Base-by-base conservation (phyloP, 2,113 vertebrate genomes). In the Dissostichus mawsoni region DNA sequence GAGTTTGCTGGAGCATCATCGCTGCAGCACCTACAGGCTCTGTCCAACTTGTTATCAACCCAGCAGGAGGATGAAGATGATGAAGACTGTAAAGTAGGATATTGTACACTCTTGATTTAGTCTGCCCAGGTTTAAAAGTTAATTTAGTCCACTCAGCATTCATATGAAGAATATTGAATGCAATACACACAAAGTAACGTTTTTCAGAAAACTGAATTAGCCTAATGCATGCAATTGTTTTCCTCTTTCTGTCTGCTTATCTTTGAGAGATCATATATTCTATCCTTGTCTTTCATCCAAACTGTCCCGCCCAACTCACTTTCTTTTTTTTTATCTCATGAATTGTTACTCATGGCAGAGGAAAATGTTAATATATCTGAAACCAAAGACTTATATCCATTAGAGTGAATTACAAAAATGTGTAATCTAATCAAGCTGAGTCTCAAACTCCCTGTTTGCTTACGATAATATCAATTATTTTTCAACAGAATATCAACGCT, bases 11-110 rank as follows among this genome's bases (percentile, higher is more conserved):
- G 80, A 5, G 0, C 88, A 25, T 92, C 93, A 47, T 94, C 96
- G 0, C 48, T 75, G 7, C 87, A 93, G 3, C 87, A 80, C 36
- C 69, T 98, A 1, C 91, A 93, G 87, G 92, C 92, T 4, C 96
- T 99, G 7, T 96, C 97, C 44, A 87, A 86, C 0, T 80, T 99
- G 51, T 92, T 98, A 0, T 76, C 55, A 11, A 45, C 79, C 11
- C 66, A 84, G 51, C 83, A 93, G 1, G 94, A 95, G 1, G 92
- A 93, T 0, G 90, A 95, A 0, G 87, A 88, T 0, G 92, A 83
- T 2, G 92, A 80, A n/a, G 83, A 93, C 20, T 63, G 33, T 23
- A 36, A 68, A 83, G 94, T 95, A 87, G 89, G 88, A 51, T 23
- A 6, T 1, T 48, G n/a, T 51, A 11, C 20, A 18, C 3, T 25